Base-by-base conservation (phyloP, 2,888 invertebrate genomes). In the Aspidapion aeneum region DNA sequence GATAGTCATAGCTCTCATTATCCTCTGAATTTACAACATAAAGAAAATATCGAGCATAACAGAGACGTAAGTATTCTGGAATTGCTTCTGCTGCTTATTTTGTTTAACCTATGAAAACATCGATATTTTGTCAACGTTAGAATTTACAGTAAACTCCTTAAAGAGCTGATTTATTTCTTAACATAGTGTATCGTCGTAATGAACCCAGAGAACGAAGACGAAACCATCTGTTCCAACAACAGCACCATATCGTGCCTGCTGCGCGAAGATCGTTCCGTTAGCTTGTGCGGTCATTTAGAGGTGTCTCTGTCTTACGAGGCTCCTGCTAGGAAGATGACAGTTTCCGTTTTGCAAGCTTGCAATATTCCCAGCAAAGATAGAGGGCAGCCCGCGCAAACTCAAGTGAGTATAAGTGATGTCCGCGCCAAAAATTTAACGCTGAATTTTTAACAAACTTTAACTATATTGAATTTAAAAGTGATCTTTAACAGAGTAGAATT, bases 261-360 rank as follows among this genome's bases (percentile, higher is more conserved):
- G 21, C 61, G 65, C 18, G 57, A 57, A 7, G 61, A 60, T 12
- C 20, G 63, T 57, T 52, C 74, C 52, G 69, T 78, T 73, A 87
- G 79, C 79, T 83, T 85, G 66, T 87, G 92, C 69, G 94, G 96
- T 3, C 88, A 90, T 66, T 83, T 97, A 67, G 95, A 96, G 80
- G 87, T 96, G 65, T 93, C 94, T 5, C 85, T 96, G 74, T 82
- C 93, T 35, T 96, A 96, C 78, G 95, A 96, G 77, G 92, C 94
- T 16, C 93, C 93, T 5, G 92, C 94, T 81, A 86, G 93, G 64
- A 93, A 92, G 81, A 94, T 96, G 93, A 93, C 93, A 55, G 91
- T 96, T 20, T 94, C 94, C 74, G 90, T 97, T 60, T 84, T 96
- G 68, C 95, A 96, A 80, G 96, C 94, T 0, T 85, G 90, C 58